Base-by-base conservation (phyloP, 92 coral and sea anemone genomes). In the Epizoanthus stellaris region DNA sequence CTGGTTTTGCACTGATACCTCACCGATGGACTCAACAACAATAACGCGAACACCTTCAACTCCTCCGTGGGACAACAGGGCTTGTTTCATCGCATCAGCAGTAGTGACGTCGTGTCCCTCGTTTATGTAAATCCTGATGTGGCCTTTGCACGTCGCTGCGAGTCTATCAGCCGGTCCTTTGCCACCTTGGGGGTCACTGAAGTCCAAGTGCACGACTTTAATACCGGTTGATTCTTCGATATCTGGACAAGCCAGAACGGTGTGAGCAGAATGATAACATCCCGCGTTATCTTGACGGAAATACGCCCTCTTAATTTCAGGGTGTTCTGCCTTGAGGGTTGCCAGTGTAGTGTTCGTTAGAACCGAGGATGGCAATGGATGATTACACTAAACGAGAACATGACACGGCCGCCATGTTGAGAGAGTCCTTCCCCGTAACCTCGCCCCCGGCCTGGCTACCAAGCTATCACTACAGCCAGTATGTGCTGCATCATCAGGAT, bases 211-310 rank as follows among this genome's bases (percentile, higher is more conserved):
- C 4, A 49, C 54, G 36, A 82, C 77, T 67, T 68, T 82, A 42
- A 82, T 68, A 34, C 86, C 86, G 6, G 79, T 82, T 19, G 76
- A 30, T 40, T 21, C 43, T 39, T 49, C 86, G 20, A 82, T 82
- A 13, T 16, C 40, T 20, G 36, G 23, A 67, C 86, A 68, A 8
- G 86, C 77, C 14, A 63, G 65, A 19, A 82, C 60, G 65, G 74
- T 82, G 39, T 81, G 60, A 36, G 85, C 85, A 45, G 58, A 20
- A 58, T 82, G 87, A 30, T 82, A 82, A 65, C 87, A 70, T 1
- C 87, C 87, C 47, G 80, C 87, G 36, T 82, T 82, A 56, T 82
- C 87, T 13, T 82, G 87, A 36, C 87, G 77, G 6, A 45, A 82
- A 30, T 70, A 69, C 0, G 87, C 80, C 6, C 57, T 67, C 60